Base-by-base conservation (phyloP, 1,140 invertebrate genomes). In the Cotesia vestalis region DNA sequence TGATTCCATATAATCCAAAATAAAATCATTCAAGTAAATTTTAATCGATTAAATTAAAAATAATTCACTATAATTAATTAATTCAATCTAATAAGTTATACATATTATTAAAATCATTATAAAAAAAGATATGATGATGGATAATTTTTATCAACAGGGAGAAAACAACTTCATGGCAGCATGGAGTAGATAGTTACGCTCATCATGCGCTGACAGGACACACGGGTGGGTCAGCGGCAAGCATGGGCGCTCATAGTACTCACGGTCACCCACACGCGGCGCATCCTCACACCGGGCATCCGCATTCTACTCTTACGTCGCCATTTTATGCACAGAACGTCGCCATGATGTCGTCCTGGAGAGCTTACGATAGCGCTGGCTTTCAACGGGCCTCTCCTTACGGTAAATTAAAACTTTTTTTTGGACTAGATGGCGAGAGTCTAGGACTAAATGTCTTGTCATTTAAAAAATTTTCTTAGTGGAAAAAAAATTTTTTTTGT, bases 301-400 rank as follows among this genome's bases (percentile, higher is more conserved):
- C 85, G 9, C 85, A 87, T 55, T 84, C 85, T 4, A 84, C 79
- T 14, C 78, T 87, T 5, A 89, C 88, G 68, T 85, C 89, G 3
- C 89, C 91, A 66, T 92, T 92, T 79, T 92, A 92, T 76, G 90
- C 91, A 1, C 91, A 92, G 71, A 92, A 92, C 77, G 89, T 89
- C 6, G 91, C 91, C 76, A 91, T 93, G 89, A 93, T 94, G 93
- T 90, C 91, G 27, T 91, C 92, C 4, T 93, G 92, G 92, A 88
- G 93, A 63, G 90, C 93, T 59, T 94, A 94, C 85, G 93, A 94
- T 78, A 86, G 90, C 11, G 84, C 89, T 9, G 90, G 91, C 1
- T 92, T 94, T 80, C 92, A 94, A 80, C 88, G 92, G 34, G 90
- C 90, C 1, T 92, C 92, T 0, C 92, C 92, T 14, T 94, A 94